phyloP scores from a whole-genome alignment of 2,113 vertebrate genomes.

The Sakesphorus luctuosus region DNA sequence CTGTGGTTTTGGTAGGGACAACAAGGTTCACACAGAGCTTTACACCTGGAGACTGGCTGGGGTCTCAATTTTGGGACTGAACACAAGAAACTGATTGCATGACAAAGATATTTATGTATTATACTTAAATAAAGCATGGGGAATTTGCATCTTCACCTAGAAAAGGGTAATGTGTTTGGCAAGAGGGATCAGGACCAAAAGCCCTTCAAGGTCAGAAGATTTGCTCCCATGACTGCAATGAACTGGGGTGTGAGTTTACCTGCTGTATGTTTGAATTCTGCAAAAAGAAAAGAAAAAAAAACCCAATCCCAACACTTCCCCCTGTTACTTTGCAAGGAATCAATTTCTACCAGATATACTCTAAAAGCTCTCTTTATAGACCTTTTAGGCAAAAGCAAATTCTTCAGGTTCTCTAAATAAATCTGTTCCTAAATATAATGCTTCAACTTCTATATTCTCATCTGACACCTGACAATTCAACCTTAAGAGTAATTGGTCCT shows the following conservation, averaged over 20 bases:
- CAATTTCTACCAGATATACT: not conserved
- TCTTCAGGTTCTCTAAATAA: constrained; percentile 22
- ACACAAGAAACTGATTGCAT: not conserved
- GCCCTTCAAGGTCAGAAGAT: not conserved
- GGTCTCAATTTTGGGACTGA: not conserved
- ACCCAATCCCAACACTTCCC: no score
- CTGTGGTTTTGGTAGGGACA: not conserved
- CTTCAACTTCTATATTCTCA: constrained; percentile 11
- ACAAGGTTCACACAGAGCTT: not conserved
- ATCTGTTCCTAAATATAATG: constrained; percentile 32
- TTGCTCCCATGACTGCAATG: not conserved
- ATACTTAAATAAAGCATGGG: not conserved
- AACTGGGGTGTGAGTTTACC: not conserved
- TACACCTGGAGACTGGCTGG: not conserved
- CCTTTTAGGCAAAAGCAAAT: constrained; percentile 32
- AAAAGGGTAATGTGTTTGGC: not conserved
- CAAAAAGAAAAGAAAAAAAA: not conserved
- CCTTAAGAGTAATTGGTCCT: constrained; percentile 24
- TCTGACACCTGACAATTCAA: constrained; percentile 32
- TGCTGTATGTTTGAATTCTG: not conserved
- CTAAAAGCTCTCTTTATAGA: not conserved
- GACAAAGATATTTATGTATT: not conserved
- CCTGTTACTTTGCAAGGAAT: not conserved
- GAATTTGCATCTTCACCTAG: not conserved
- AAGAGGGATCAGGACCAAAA: not conserved